These are phyloP conservation scores for Pelmatolapia mariae DNA, from an alignment of 2,113 vertebrate genomes.

Conservation along the genomic window DNA sequence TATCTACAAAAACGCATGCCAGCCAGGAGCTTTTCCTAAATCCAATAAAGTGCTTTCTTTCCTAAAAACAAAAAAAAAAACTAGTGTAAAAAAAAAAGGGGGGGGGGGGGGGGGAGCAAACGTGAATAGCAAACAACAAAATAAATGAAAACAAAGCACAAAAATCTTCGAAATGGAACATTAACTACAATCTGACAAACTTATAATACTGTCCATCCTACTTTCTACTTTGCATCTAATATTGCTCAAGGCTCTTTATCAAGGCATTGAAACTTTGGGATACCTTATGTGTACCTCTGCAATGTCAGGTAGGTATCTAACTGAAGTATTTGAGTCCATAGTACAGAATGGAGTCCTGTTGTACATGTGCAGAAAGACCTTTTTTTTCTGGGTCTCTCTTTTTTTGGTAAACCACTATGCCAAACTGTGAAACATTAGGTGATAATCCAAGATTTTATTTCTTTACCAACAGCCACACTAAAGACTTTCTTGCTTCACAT, in stretches of 20 bases:
- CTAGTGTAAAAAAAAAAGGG: fast-evolving
- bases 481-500: background rate
- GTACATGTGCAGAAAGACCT: background rate
- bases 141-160: background rate
- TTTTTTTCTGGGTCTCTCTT: background rate
- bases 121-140: background rate
- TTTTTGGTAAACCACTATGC: background rate
- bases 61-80: too few relatives aligned
- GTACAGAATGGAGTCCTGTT: background rate
- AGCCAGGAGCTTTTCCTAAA: background rate
- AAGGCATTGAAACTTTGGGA: background rate
- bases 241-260: background rate
- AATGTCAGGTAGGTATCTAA: background rate
- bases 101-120: fast-evolving
- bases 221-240: background rate
- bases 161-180: background rate
- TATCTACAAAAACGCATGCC: background rate
- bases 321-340: background rate
- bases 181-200: background rate
- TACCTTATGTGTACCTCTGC: background rate
- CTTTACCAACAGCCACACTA: background rate
- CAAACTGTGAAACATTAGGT: background rate
- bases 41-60: background rate
- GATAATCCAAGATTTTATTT: background rate
- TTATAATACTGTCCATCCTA: background rate